Evolutionary conservation across 92 coral and sea anemone genomes (phyloP).

Genomic region (Anthopleura xanthogrammica): DNA sequence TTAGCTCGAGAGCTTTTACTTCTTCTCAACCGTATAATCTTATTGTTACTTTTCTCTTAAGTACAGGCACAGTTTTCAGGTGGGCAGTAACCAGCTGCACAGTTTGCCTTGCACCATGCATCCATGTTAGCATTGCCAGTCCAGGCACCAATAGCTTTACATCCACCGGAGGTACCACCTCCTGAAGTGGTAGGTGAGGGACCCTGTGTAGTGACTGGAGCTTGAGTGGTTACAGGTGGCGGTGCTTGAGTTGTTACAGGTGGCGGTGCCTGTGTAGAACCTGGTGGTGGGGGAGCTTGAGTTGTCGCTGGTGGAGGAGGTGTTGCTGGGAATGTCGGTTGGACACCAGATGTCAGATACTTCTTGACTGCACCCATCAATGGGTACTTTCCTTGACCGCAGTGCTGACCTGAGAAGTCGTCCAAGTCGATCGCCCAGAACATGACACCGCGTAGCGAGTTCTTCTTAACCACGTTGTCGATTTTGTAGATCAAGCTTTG

Average conservation of each 20-base stretch:
- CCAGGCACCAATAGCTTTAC: slow-evolving; percentile 47
- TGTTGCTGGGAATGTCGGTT: slow-evolving; percentile 57
- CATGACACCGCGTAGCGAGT: slow-evolving; percentile 85
- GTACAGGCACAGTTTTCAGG: slow-evolving; percentile 28
- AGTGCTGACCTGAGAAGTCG: slow-evolving; percentile 73
- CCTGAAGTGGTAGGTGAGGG: slow-evolving; percentile 21
- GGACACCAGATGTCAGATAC: slow-evolving; percentile 66
- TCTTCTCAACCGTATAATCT: too few relatives aligned
- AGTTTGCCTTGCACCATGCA: slow-evolving; percentile 32
- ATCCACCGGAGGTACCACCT: slow-evolving; percentile 21
- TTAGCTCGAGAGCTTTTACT: too few relatives aligned
- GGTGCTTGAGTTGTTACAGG: not conserved
- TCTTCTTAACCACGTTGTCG: slow-evolving; percentile 70
- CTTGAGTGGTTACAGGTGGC: not conserved
- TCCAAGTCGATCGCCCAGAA: slow-evolving; percentile 93
- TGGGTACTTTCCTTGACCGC: slow-evolving; percentile 83
- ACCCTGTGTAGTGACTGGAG: slow-evolving; percentile 20
- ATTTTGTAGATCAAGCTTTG: slow-evolving; percentile 72
- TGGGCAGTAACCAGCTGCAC: slow-evolving; percentile 36
- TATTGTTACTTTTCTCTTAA: not conserved
- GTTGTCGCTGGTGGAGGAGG: slow-evolving; percentile 29
- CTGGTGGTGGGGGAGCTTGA: slow-evolving; percentile 21
- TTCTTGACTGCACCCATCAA: slow-evolving; percentile 75
- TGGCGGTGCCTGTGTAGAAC: slow-evolving; percentile 18
- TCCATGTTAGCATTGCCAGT: slow-evolving; percentile 42